Base-by-base conservation (phyloP, 2,797 vertebrate genomes). In the Pangasius krempfi region DNA sequence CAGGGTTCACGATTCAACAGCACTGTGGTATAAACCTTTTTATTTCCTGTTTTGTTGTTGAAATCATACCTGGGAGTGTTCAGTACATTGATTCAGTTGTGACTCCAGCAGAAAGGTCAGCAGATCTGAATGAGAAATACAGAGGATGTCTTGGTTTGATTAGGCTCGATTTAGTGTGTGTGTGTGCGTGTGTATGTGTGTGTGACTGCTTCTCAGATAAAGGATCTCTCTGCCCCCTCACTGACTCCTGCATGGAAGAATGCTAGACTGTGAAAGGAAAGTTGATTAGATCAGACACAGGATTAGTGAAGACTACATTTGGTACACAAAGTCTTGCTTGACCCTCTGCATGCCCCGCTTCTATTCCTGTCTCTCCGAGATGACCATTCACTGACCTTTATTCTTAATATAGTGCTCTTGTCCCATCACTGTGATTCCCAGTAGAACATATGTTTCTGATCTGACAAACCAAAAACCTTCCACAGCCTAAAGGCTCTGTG, bases 61-160 rank as follows among this genome's bases (percentile, higher is more conserved):
- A 70, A 33, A 33, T 56, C 0, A 79, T 58, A 54, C 70, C 52
- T 66, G 56, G 47, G n/a, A 84, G n/a, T 84, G 37, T 62, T 79
- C 16, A 64, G n/a, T 68, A 60, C 37, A 40, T 20, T 44, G 18
- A 33, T 54, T 54, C 40, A 18, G 3, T 54, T 10, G 18, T 80
- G 33, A 25, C 54, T 58, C 44, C 16, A 30, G 50, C 79, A 81
- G 33, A 60, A 68, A 84, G 22, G 1, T 85, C 37, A 52, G 44
- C 22, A 40, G 62, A 88, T 90, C 76, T 47, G 47, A 58, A 62
- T 56, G 56, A 85, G 25, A 80, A 78, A 76, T 68, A 73, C 64
- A 58, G n/a, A 85, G 27, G 79, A 90, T 82, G 52, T 89, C 64
- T 89, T 47, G 22, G 75, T 84, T 88, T 84, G 30, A 83, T 78